Base-by-base conservation (phyloP, 2,888 invertebrate species). In the Drepana falcataria region DNA sequence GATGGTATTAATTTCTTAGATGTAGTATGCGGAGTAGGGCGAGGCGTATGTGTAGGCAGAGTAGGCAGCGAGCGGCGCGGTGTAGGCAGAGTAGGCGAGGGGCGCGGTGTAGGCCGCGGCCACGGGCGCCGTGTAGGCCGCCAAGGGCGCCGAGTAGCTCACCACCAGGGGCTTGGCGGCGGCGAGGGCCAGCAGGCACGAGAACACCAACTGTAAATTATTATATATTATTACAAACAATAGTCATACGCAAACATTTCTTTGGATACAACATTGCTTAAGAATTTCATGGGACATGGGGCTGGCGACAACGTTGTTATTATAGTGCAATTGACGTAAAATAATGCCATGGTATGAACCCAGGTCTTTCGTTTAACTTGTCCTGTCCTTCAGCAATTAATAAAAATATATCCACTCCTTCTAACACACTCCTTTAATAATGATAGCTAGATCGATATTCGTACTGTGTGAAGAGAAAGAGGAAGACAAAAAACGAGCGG, bases 101-200 rank as follows among this genome's bases (percentile, higher is more conserved):
- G 90, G 91, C 0, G 77, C 70, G 4, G 72, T 66, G 67, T 77
- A 77, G 33, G 77, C 74, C 2, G 75, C 72, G 3, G 82, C 81
- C 35, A 76, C 68, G 0, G 77, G 76, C 1, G 83, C 78, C 1
- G 85, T 74, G 67, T 80, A 81, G 2, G 80, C 80, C 1, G 76
- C 75, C 0, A 75, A 57, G 0, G 79, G 78, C 0, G 83, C 68
- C 0, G 78, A 65, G 69, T 79, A 80, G 66, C 74, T 77, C 59
- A 74, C 57, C 48, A 77, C 65, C 54, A 77, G 49, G 2, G 77
- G 77, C 69, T 76, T 77, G 61, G 77, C 76, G 48, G 69, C 53
- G 41, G 73, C 76, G 68, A 77, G 73, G 54, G 92, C 92, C 87
- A 93, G 76, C 66, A 93, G 77, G 72, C 92, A 91, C 62, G 87